Base-by-base conservation (phyloP, 2,888 invertebrate species). In the Lepidocyrtoides sp. region DNA sequence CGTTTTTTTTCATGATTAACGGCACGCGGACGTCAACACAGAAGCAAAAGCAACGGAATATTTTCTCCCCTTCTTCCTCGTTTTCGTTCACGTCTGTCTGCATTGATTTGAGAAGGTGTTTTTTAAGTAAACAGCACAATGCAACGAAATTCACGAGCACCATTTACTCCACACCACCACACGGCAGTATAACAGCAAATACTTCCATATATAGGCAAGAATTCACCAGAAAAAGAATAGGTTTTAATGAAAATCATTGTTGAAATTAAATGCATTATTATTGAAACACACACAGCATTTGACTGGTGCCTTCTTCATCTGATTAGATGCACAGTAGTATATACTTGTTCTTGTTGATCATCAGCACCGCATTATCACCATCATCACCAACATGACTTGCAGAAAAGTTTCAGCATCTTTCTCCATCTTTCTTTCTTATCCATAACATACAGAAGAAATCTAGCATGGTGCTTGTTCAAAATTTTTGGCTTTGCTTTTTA, bases 221-320 rank as follows among this genome's bases (percentile, higher is more conserved):
- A 77, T 57, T 77, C 77, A 63, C 36, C 4, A 23, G 63, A 63
- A 51, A 32, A 41, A 89, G 89, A 89, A 84, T 77, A 89, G 89
- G 26, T 32, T 89, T 83, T 89, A 84, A 89, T 89, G 89, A 89
- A 89, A 89, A 89, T 89, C 89, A 83, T 89, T 89, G 89, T 89
- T 75, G 60, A 83, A 89, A 54, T 81, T 75, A 82, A 88, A 88
- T 81, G 69, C 81, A 82, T 89, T 83, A 83, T 51, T 51, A 66
- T 36, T 60, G 75, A 89, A 82, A 89, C 17, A 79, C 14, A 79
- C 14, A 66, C 69, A 81, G 17, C 44, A 41, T 82, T 83, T 63
- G 48, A 82, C 75, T 75, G 66, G 32, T 60, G 23, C n/a, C n/a
- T n/a, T 66, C 23, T 17, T 72, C 23, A 57, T 63, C 23, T 54